Conservation (phyloP, 1,140 invertebrate genomes). For the Macrobrachium rosenbergii region DNA sequence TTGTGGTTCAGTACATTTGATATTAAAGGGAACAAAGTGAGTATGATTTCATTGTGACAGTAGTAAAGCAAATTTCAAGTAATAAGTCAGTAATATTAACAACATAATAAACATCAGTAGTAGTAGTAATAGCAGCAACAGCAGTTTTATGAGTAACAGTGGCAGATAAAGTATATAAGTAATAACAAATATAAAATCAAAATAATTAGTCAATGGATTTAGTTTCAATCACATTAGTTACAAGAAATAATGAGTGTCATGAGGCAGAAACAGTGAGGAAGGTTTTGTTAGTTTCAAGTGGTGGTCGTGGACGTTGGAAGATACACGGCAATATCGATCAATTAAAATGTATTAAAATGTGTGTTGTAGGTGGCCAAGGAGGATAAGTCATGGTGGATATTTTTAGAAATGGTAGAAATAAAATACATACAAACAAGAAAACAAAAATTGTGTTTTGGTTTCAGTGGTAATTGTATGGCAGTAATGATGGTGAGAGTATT, state of each 20-base stretch:
- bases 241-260: no score
- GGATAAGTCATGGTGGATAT: no score
- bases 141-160: slow-evolving; percentile 1
- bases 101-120: background rate
- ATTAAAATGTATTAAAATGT: background rate
- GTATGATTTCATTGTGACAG: background rate
- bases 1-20: background rate
- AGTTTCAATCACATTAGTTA: background rate
- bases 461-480: background rate
- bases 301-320: background rate
- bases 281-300: no score
- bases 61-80: slow-evolving; percentile 26
- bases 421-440: background rate
- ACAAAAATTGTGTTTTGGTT: no score
- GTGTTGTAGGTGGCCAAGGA: no score
- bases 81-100: slow-evolving; percentile 20
- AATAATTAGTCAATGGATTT: background rate
- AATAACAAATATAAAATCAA: background rate
- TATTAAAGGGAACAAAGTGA: background rate
- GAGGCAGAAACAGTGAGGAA: no score
- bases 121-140: background rate
- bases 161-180: slow-evolving; percentile 1
- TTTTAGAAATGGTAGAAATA: background rate
- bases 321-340: background rate
- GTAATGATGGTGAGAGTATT: slow-evolving; percentile 33